These are phyloP conservation scores for Zhuqinia jingwanae DNA, from an alignment of 2,888 invertebrate species.

Conservation along the genomic window DNA sequence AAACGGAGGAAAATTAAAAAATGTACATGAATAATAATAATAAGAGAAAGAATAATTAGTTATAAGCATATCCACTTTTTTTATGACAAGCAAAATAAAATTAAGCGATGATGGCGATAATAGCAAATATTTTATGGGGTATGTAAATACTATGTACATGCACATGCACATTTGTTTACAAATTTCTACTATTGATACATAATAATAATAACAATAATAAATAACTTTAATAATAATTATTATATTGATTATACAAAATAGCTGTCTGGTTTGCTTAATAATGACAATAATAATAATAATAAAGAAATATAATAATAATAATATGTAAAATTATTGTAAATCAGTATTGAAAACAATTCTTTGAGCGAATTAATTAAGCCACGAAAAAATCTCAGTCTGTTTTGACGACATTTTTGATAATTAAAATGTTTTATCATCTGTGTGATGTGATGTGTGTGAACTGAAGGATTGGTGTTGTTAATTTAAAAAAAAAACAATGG, in stretches of 20 bases:
- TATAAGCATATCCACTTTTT: too few species aligned
- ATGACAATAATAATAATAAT: not conserved
- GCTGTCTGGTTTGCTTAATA: slow-evolving; percentile 25
- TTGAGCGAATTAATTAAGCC: slow-evolving; percentile 40
- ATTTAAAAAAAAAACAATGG: not conserved
- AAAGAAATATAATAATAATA: not conserved
- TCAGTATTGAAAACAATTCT: slow-evolving; percentile 31
- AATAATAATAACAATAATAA: not conserved
- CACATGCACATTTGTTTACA: not conserved
- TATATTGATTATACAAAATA: slow-evolving; percentile 2
- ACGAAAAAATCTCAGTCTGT: slow-evolving; percentile 37
- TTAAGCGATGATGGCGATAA: not conserved
- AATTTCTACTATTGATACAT: not conserved
- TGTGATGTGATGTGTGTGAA: not conserved
- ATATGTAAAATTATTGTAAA: slow-evolving; percentile 8
- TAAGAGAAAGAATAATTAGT: too few species aligned
- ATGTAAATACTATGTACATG: too few species aligned
- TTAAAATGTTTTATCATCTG: not conserved
- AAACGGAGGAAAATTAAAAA: too few species aligned
- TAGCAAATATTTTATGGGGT: not conserved
- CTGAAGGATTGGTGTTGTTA: too few species aligned
- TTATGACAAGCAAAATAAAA: not conserved
- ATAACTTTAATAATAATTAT: too few species aligned
- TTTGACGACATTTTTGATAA: slow-evolving; percentile 4
- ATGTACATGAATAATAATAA: too few species aligned